Evolutionary conservation across 2,888 invertebrate species (phyloP).

Genomic region (Campaea margaritaria): DNA sequence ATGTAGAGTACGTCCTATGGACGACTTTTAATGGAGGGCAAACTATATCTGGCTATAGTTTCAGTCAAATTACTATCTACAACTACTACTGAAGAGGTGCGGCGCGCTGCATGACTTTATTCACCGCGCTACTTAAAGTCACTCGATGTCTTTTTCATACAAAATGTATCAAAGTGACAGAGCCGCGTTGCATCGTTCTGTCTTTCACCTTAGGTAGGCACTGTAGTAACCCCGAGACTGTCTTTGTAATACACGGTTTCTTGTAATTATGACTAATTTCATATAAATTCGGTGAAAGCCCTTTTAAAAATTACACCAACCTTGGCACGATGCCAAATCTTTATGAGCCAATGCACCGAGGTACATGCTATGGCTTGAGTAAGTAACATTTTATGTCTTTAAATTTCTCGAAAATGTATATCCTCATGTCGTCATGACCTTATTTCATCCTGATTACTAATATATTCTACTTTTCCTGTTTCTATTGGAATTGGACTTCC

Average conservation of each 20-base stretch:
- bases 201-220: background rate
- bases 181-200: too few species aligned
- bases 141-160: too few species aligned
- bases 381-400: too few species aligned
- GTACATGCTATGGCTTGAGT: slow-evolving; percentile 26
- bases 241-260: slow-evolving; percentile 17
- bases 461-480: slow-evolving; percentile 5
- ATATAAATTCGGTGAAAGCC: slow-evolving; percentile 58
- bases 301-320: slow-evolving; percentile 43
- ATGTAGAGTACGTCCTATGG: too few species aligned
- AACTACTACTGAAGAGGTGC: too few species aligned
- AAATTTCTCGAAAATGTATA: slow-evolving; percentile 18
- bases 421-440: slow-evolving; percentile 1
- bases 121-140: too few species aligned
- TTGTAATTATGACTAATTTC: slow-evolving; percentile 36
- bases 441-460: background rate
- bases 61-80: too few species aligned
- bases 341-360: slow-evolving; percentile 26
- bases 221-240: background rate
- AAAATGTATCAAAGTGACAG: too few species aligned
- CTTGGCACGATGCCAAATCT: slow-evolving; percentile 49
- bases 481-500: too few species aligned
- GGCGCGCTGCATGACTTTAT: too few species aligned
- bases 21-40: too few species aligned
- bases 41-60: too few species aligned